Evolutionary conservation across 2,888 invertebrate species (phyloP).

Genomic region (Dicycla oo): DNA sequence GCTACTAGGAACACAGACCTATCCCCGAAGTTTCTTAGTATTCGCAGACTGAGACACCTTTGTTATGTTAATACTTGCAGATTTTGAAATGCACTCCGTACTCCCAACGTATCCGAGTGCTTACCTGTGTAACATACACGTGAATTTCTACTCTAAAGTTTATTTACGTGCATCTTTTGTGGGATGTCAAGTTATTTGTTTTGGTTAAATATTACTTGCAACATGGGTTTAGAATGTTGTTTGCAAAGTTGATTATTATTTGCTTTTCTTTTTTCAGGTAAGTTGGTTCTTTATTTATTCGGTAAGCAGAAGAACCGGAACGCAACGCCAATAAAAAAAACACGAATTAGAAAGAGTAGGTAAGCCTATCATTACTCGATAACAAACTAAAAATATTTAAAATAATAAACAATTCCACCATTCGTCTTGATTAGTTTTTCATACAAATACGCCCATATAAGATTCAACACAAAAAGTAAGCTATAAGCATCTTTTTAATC

Average conservation of each 20-base stretch:
- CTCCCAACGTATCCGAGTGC: conserved; percentile 48
- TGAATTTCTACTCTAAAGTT: conserved; percentile 29
- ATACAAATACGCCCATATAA: neutral
- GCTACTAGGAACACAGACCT: conserved; percentile 24
- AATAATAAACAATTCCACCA: too few species aligned
- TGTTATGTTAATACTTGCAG: conserved; percentile 64
- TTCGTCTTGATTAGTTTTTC: neutral
- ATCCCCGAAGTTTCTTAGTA: conserved; percentile 31
- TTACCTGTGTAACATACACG: conserved; percentile 46
- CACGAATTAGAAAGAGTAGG: too few species aligned
- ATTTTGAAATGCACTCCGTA: conserved; percentile 53
- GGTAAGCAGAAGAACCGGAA: neutral
- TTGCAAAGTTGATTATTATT: neutral
- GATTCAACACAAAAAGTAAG: neutral
- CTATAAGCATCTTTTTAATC: conserved; percentile 1
- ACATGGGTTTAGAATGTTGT: neutral
- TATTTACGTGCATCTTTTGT: neutral
- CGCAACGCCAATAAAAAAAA: neutral
- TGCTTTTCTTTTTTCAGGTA: conserved; percentile 23
- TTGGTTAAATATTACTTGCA: neutral
- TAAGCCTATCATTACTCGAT: neutral
- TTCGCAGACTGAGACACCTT: conserved; percentile 49
- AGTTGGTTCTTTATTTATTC: neutral
- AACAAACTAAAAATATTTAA: too few species aligned
- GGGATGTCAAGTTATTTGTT: neutral